Evolutionary conservation across 2,797 vertebrate genomes (phyloP).

Genomic region (Xerus rutilus): DNA sequence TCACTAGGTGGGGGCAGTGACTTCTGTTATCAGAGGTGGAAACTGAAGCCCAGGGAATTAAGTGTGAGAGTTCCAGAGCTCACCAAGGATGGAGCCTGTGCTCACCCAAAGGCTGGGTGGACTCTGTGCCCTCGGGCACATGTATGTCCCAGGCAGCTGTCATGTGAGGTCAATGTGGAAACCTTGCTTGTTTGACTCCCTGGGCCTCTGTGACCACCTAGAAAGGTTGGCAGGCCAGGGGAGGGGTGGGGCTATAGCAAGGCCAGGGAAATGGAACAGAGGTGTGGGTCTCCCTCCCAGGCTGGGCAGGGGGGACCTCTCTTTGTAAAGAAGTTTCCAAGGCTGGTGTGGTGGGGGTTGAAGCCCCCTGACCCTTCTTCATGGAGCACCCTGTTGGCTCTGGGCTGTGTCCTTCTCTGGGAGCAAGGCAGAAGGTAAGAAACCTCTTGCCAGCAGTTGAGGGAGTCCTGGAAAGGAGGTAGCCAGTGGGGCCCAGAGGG

Average conservation of each 20-base stretch:
- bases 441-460: background rate
- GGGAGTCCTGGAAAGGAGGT: background rate
- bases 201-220: background rate
- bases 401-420: background rate
- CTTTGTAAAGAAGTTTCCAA: background rate
- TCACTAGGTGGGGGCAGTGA: background rate
- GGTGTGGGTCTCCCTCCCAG: background rate
- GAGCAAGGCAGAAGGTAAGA: background rate
- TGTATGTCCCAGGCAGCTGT: background rate
- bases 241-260: background rate
- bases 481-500: background rate
- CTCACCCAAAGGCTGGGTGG: accelerated
- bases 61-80: background rate
- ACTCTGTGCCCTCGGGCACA: background rate
- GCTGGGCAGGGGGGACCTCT: background rate
- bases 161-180: background rate
- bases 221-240: background rate
- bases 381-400: background rate
- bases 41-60: background rate
- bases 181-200: background rate
- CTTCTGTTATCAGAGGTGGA: background rate
- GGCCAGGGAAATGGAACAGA: background rate
- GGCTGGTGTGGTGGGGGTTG: background rate
- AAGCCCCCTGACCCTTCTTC: background rate
- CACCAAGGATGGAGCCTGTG: accelerated